Evolutionary conservation across 2,797 vertebrate genomes (phyloP), one percentile per base, ranked within the genome.

Genomic region (Micropoecilia bifurca): DNA sequence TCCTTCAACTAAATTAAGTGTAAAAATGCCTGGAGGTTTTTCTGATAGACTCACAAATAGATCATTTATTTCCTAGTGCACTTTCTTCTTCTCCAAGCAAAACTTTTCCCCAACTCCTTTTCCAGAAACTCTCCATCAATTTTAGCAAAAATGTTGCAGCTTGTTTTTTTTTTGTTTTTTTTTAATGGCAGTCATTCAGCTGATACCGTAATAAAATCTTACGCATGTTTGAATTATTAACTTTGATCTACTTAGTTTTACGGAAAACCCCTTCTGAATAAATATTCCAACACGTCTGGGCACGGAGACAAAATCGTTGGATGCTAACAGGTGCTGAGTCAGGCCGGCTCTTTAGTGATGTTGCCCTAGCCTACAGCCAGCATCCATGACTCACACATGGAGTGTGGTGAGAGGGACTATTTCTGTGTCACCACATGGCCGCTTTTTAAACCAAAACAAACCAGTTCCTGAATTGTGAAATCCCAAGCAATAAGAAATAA

Each of bases 381-480:
- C 39, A 69, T 69, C 12, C 66, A n/a, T 69, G 66, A 43, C 68
- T 71, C 68, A 71, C 41, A 71, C 41, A 46, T 28, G 25, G 41
- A 45, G 39, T 13, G 13, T 8, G 25, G 41, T 28, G 39, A 71
- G 41, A 28, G 68, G 68, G 68, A n/a, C 68, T 45, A 9, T 71
- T 71, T 71, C 25, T 71, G 39, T 71, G 66, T 69, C 66, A 41
- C 66, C 20, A 68, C 66, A 69, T 28, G 25, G 41, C 10, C 25
- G 10, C 16, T 25, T 71, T 69, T 28, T 13, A 71, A 71, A 71
- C 41, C 12, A 46, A 71, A 71, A 45, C 68, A 71, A 16, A 28
- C 12, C 41, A 71, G 41, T 71, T 71, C 13, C 39, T 71, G 41
- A 45, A 45, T 8, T 71, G 41, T 45, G 6, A 16, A 45, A 71